Base-by-base conservation (phyloP, 2,113 vertebrate genomes). In the Chauna torquata region DNA sequence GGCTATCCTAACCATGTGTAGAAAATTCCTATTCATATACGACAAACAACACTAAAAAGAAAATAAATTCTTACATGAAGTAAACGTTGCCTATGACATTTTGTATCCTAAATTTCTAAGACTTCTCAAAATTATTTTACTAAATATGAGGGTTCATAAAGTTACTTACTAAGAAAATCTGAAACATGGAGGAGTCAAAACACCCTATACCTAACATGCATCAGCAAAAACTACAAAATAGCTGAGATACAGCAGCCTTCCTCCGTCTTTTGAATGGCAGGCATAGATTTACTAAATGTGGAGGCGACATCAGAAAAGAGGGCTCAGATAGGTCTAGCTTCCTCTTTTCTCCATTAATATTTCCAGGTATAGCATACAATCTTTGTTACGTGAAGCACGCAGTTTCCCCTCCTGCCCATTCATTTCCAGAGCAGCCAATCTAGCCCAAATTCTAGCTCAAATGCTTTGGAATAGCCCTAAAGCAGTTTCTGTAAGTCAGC, bases 1-100 rank as follows among this genome's bases (percentile, higher is more conserved):
- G 3, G 0, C 9, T 30, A 38, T 16, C 44, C 30, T 36, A 82
- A 66, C 24, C 12, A n/a, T 3, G 4, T 12, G 19, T 24, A 9
- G 30, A 34, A 15, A 64, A 72, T 34, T 64, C 22, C 12, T 66
- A 19, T 45, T n/a, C 40, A 68, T 18, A 32, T 8, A 54, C 54
- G 30, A 59, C 38, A 72, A 50, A 30, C 18, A n/a, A 36, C n/a
- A 36, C 66, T 61, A 66, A 66, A 83, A 72, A 36, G 5, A 49
- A 57, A 16, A 1, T 9, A 49, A 55, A 71, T 40, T 82, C 32
- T 6, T 19, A 57, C 14, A 74, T 12, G 8, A 90, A 45, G 36
- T 32, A 86, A 82, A 54, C 36, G 54, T 9, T 62, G 36, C 12
- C 34, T 55, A 61, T 16, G 24, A 82, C 36, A 65, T n/a, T 42